These are phyloP conservation scores for Rhea pennata DNA, from an alignment of 2,113 vertebrate species.

Conservation along the genomic window DNA sequence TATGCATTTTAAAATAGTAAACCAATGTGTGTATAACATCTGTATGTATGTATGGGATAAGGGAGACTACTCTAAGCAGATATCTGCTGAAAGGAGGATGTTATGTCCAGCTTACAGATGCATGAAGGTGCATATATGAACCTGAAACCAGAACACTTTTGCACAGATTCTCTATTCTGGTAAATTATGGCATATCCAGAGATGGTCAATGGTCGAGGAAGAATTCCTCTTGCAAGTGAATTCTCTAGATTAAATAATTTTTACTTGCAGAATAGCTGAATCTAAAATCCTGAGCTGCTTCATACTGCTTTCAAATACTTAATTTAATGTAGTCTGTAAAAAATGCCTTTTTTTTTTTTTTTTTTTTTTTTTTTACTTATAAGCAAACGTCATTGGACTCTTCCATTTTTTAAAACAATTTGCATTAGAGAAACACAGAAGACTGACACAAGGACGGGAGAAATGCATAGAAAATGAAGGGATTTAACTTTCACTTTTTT, in stretches of 20 bases:
- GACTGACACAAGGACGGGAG: not conserved
- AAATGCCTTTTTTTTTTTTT: conserved; percentile 1
- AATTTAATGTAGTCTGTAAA: not conserved
- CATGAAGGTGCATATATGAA: not conserved
- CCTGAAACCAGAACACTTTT: not conserved
- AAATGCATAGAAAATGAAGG: not conserved
- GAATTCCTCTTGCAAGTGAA: not conserved
- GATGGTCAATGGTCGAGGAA: not conserved
- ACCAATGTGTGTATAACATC: not conserved
- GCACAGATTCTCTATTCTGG: not conserved
- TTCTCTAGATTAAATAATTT: not conserved
- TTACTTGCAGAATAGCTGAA: not conserved
- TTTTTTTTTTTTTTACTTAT: not conserved
- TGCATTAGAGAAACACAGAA: not conserved
- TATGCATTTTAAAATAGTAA: not conserved
- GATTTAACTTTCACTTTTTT: not conserved
- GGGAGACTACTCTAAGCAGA: not conserved
- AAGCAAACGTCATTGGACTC: not conserved
- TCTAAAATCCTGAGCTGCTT: not conserved
- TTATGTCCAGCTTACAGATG: not conserved
- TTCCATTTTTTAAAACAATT: not conserved
- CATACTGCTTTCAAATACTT: not conserved
- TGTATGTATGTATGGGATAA: rapidly evolving
- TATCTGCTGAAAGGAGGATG: not conserved
- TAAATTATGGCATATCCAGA: not conserved